Evolutionary conservation across 2,113 vertebrate genomes (phyloP), one percentile per base, ranked within the genome.

Genomic region (Myxocyprinus asiaticus): DNA sequence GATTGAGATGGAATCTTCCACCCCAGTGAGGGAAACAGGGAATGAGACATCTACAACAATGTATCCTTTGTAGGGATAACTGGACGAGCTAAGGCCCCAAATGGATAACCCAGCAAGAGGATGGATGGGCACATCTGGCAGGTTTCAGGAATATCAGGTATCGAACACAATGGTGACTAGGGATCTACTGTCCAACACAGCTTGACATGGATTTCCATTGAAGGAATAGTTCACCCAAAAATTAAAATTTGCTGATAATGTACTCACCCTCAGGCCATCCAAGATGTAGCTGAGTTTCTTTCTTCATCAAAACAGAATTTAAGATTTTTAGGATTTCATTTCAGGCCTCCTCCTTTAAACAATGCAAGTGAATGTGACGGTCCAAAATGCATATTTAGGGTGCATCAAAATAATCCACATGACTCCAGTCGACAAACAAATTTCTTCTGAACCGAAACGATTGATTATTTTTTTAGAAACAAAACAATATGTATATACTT

Each of bases 1-100:
- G 2, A 61, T 15, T 4, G 58, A 61, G 5, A 61, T 5, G 4
- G 58, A 15, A 14, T 61, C 58, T 61, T 14, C 14, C 7, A 22
- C 15, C 15, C 58, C 58, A 14, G 12, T 61, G 6, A 61, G 58
- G 6, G 14, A 15, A 4, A 17, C n/a, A 4, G 58, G 58, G 7
- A 61, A 61, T n/a, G 14, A 7, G 3, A 61, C 12, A 61, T 61
- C 58, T n/a, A 61, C 58, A n/a, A 61, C 15, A 61, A 61, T 61
- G 12, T 17, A 61, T 4, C 58, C 58, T n/a, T 15, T 11, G 12
- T 83, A 81, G 7, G 84, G 75, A 22, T 85, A 85, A 42, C 69
- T 81, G 6, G 65, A 67, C 5, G 77, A 78, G 56, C 74, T 76
- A 4, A 85, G 5, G 3, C 81, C 73, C 84, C 73, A 84, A 4